Percentiles rank a stretch among this genome's conserved stretches.
These are phyloP conservation scores for Pandemis cinnamomeana DNA, from an alignment of 2,888 invertebrate genomes.

Conservation along the genomic window DNA sequence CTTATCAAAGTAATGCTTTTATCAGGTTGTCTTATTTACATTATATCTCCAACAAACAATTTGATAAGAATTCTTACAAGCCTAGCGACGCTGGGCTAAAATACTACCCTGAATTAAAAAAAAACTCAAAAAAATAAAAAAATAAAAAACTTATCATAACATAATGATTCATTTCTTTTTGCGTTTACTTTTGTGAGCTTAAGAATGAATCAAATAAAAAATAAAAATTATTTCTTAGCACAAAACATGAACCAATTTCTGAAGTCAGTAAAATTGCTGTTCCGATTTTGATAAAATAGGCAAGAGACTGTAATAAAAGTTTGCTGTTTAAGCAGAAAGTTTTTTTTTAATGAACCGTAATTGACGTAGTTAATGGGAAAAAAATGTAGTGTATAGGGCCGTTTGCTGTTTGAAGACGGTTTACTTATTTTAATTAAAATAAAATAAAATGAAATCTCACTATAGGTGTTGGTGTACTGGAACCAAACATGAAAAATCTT, in stretches of 20 bases:
- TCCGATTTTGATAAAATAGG: no score
- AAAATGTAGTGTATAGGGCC: slow-evolving; percentile 5
- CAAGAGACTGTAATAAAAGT: no score
- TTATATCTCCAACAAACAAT: not conserved
- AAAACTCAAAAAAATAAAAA: not conserved
- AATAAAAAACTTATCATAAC: no score
- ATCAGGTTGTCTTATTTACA: slow-evolving; percentile 13
- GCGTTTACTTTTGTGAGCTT: no score
- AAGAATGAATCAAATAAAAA: no score
- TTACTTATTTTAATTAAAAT: slow-evolving; percentile 1
- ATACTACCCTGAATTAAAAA: not conserved
- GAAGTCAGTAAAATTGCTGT: no score
- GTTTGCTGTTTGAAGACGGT: no score
- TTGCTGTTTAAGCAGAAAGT: no score
- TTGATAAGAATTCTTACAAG: not conserved
- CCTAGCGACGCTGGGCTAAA: not conserved
- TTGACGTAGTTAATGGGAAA: not conserved
- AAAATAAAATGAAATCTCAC: slow-evolving; percentile 76
- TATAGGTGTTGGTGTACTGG: slow-evolving; percentile 89
- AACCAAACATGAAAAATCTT: slow-evolving; percentile 91
- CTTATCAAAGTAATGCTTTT: slow-evolving; percentile 17
- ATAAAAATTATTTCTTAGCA: no score
- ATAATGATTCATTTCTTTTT: no score
- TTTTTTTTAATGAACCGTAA: no score
- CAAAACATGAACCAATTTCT: no score